phyloP scores from a whole-genome alignment of 2,797 vertebrate genomes.

The Xerus rutilus region DNA sequence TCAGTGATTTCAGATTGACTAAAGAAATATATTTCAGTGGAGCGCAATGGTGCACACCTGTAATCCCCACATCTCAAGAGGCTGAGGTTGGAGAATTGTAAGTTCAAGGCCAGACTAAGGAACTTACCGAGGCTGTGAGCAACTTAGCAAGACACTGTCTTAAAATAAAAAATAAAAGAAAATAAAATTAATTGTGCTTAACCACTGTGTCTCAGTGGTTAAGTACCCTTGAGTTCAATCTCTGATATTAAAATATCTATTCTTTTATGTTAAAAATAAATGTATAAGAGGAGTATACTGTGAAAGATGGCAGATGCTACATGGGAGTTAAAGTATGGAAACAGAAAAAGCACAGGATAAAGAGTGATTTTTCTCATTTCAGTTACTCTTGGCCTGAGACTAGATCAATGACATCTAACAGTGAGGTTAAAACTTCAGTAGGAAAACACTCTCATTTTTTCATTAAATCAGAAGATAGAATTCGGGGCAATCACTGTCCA shows the following conservation, averaged over 20 bases:
- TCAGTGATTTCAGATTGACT: neutral
- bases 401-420: neutral
- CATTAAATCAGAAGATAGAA: neutral
- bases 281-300: neutral
- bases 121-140: too few species aligned
- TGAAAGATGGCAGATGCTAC: neutral
- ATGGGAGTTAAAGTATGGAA: neutral
- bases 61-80: too few species aligned
- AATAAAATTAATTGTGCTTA: too few species aligned
- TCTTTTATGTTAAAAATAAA: neutral
- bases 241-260: too few species aligned
- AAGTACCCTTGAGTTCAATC: too few species aligned
- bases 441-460: neutral
- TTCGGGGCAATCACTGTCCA: neutral
- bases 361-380: neutral
- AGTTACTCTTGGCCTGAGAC: neutral
- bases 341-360: neutral
- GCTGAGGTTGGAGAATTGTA: too few species aligned
- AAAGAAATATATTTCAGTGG: neutral
- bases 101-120: too few species aligned
- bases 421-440: neutral
- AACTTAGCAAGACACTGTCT: too few species aligned
- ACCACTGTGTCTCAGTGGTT: too few species aligned
- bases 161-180: too few species aligned
- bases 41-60: too few species aligned